phyloP scores from a whole-genome alignment of 2,888 invertebrate genomes.

The Chaitophorus viminalis region DNA sequence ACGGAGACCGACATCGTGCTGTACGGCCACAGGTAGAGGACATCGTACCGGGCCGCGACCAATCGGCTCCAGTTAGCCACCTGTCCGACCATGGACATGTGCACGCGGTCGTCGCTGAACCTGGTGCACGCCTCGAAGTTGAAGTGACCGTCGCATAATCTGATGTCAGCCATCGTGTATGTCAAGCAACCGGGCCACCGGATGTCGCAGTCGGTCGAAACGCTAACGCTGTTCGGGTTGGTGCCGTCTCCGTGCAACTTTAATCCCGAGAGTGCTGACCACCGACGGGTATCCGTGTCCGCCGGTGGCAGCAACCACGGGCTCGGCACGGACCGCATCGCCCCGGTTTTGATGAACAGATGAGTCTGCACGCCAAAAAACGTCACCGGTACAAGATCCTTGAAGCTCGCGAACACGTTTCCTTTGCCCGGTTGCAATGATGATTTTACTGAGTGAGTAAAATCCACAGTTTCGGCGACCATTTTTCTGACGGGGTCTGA shows the following conservation, averaged over 20 bases:
- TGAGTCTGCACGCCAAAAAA: background rate
- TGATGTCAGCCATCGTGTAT: background rate
- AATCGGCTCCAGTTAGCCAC: background rate
- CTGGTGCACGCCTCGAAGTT: conserved; percentile 1
- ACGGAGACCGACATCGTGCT: background rate
- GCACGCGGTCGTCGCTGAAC: background rate
- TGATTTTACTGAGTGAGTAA: no score
- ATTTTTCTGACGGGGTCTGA: no score
- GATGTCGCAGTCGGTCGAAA: background rate
- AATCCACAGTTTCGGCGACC: no score
- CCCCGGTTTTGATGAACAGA: background rate
- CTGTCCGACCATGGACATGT: background rate
- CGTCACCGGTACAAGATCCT: background rate
- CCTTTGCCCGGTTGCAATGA: background rate
- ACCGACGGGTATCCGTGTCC: background rate
- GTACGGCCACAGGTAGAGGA: background rate
- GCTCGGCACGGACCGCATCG: background rate
- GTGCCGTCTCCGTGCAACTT: background rate
- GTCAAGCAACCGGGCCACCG: no score
- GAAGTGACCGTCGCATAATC: background rate
- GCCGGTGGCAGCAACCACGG: background rate
- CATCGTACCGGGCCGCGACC: background rate
- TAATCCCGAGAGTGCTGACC: background rate
- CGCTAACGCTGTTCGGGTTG: background rate
- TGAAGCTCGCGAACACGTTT: background rate